Base-by-base conservation (phyloP, 2,113 vertebrate species). In the Syngnathus scovelli region DNA sequence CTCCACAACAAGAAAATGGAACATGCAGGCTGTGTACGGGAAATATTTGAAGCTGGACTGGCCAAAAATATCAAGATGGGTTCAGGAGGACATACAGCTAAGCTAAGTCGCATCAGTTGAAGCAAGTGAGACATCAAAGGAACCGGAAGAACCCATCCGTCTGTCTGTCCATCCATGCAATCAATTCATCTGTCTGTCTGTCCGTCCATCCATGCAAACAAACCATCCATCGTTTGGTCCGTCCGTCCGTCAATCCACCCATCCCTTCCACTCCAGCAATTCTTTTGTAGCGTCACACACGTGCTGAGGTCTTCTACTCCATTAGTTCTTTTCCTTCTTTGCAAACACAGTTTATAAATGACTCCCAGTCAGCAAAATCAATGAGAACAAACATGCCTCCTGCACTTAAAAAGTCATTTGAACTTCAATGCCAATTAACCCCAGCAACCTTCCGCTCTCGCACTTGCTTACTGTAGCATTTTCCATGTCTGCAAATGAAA, bases 351-450 rank as follows among this genome's bases (percentile, higher is more conserved):
- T 64, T 67, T 54, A 64, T 66, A 72, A 63, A 54, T 18, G 19
- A 71, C 63, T 54, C 49, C 61, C 76, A 75, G 59, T 72, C 69
- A 70, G 59, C 71, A 64, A 68, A 48, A 68, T 48, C 66, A 55
- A 54, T 37, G 44, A 67, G 48, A 23, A 58, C 69, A 70, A 74
- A 74, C 65, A 71, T 19, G 61, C 61, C 61, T 66, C 43, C 9
- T 27, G 59, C 39, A 60, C 71, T 49, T 18, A 56, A 48, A 69
- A 70, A 68, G 54, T 46, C 18, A 78, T 62, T 49, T 70, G 5
- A 72, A 68, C 54, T 76, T 39, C 39, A 48, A 19, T 68, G 73
- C 62, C 60, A 78, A 74, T 71, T 71, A 69, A 78, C 76, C 73
- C 49, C 7, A 6, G 19, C 43, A 61, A 66, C 70, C 44, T 65